A percentile compares a stretch with the other conserved stretches of the same genome.
phyloP scores from a whole-genome alignment of 2,888 invertebrate genomes.

The Lutraria lutraria region DNA sequence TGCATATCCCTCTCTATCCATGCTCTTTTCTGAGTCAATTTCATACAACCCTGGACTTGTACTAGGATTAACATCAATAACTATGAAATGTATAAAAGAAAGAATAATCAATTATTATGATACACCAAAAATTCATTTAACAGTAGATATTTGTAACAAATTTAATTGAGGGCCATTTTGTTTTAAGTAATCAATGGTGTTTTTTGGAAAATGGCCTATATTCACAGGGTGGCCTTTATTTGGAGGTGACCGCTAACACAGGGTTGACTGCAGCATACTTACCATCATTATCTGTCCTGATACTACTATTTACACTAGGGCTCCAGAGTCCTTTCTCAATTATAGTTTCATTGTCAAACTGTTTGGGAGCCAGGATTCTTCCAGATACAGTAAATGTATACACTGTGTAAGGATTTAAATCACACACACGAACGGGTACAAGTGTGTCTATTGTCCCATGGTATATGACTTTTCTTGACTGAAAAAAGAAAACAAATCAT shows the following conservation, averaged over 20 bases:
- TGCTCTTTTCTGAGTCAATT: background rate
- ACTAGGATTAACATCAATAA: conserved; percentile 15
- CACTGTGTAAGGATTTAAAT: conserved; percentile 37
- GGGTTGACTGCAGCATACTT: background rate
- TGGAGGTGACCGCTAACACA: too few relatives aligned
- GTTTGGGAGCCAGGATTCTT: background rate
- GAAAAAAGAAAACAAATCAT: background rate
- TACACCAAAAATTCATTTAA: background rate
- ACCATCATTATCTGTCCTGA: conserved; percentile 27
- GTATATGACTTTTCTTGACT: background rate
- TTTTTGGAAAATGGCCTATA: too few relatives aligned
- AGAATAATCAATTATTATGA: background rate
- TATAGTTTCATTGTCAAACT: background rate
- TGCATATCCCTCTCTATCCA: background rate
- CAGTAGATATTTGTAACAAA: too few relatives aligned
- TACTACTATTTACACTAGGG: background rate
- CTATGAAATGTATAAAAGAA: background rate
- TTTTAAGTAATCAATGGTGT: too few relatives aligned
- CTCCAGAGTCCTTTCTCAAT: conserved; percentile 34
- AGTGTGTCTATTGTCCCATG: background rate
- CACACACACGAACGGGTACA: background rate
- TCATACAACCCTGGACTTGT: conserved; percentile 36
- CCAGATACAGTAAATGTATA: conserved; percentile 28
- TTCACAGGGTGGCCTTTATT: too few relatives aligned
- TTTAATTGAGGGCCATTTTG: too few relatives aligned